Evolutionary conservation across 1,140 invertebrate genomes (phyloP).

Genomic region (Dendroctonus ponderosae): DNA sequence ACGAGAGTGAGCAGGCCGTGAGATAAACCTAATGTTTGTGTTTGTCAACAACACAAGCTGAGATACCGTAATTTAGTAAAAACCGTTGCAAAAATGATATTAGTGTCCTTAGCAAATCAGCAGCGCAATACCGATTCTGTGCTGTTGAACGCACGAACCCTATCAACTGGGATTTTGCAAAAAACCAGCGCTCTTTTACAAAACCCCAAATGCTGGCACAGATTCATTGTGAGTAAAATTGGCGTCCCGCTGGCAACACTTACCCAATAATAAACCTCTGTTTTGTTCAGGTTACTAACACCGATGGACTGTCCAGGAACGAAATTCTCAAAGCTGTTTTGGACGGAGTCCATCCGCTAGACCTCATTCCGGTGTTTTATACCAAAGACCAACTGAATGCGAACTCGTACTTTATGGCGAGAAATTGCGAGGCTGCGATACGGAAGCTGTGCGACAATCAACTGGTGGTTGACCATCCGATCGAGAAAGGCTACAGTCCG

Average conservation of each 20-base stretch:
- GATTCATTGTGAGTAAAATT: conserved; percentile 41
- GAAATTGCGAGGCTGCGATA: conserved; percentile 55
- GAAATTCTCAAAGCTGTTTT: conserved; percentile 53
- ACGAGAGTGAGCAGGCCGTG: no score
- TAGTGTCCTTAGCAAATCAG: no score
- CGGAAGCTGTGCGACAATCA: conserved; percentile 53
- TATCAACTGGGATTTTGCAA: conserved; percentile 35
- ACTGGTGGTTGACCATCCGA: conserved; percentile 51
- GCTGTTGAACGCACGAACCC: conserved; percentile 32
- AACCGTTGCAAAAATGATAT: no score
- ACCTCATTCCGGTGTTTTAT: conserved; percentile 56
- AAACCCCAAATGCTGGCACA: conserved; percentile 41
- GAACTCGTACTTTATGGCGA: conserved; percentile 50
- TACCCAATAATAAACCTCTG: neutral
- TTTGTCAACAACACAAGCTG: no score
- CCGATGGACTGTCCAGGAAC: conserved; percentile 50
- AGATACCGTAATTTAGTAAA: no score
- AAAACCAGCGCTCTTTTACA: conserved; percentile 36
- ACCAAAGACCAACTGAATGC: conserved; percentile 47
- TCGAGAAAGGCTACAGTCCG: conserved; percentile 39
- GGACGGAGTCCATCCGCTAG: conserved; percentile 52
- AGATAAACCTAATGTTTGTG: no score
- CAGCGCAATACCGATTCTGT: conserved; percentile 18
- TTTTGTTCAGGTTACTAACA: conserved; percentile 44
- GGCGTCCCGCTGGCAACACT: neutral